A percentile compares a stretch with the other conserved stretches of the same genome.
These are phyloP conservation scores for Clavelina lepadiformis DNA, from an alignment of 23 tunicate genomes.

Conservation along the genomic window DNA sequence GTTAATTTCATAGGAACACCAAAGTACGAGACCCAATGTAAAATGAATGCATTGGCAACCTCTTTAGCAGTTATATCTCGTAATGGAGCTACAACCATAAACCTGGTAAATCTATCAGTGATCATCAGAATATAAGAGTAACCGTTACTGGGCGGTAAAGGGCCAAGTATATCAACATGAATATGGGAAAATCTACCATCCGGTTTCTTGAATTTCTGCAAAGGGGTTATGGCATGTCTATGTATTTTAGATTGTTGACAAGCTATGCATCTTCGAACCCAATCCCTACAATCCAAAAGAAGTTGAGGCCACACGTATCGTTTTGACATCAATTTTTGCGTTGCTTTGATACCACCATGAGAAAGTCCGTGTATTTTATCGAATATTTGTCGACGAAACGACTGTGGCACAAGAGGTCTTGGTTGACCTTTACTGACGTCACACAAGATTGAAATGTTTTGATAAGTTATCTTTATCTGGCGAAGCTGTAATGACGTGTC, in stretches of 20 bases:
- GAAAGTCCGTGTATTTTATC: conserved; percentile 4
- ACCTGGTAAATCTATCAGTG: conserved; percentile 17
- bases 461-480: background rate
- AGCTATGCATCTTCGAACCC: conserved; percentile 7
- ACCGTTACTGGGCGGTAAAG: conserved; percentile 22
- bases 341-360: conserved; percentile 21
- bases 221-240: background rate
- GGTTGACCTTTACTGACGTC: conserved; percentile 14
- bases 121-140: conserved; percentile 10
- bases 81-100: conserved; percentile 19
- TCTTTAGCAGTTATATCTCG: conserved; percentile 31
- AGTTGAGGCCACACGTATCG: conserved; percentile 21
- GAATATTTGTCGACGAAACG: conserved; percentile 3
- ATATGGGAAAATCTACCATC: conserved; percentile 12
- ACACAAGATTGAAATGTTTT: background rate
- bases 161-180: conserved; percentile 34
- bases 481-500: background rate
- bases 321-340: conserved; percentile 4
- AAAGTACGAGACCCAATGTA: conserved; percentile 26
- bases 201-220: background rate
- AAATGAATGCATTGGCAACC: conserved; percentile 23
- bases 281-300: background rate
- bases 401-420: conserved; percentile 9
- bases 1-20: conserved; percentile 11
- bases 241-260: conserved; percentile 31